phyloP scores from a whole-genome alignment of 2,888 invertebrate species.

The Frankliniella fusca region DNA sequence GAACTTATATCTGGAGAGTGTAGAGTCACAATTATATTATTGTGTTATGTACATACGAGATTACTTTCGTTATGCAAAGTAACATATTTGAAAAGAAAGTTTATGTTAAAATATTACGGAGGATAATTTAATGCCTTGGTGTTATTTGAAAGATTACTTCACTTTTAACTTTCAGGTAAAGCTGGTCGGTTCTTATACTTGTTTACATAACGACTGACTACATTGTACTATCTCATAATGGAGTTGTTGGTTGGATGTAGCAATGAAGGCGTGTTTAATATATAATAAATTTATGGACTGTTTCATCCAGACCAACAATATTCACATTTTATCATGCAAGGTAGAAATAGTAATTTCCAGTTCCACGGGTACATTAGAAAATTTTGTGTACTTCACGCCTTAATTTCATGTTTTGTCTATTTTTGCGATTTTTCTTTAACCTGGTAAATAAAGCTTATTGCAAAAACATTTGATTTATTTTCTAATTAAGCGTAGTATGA shows the following conservation, averaged over 20 bases:
- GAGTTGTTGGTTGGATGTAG: too few relatives aligned
- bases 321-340: conserved; percentile 11
- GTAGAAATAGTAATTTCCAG: conserved; percentile 14
- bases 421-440: conserved; percentile 23
- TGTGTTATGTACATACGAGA: conserved; percentile 16
- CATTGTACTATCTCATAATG: too few relatives aligned
- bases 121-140: conserved; percentile 1
- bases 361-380: conserved; percentile 1
- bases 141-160: conserved; percentile 6
- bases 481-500: too few relatives aligned
- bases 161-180: neutral
- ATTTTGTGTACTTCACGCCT: conserved; percentile 22
- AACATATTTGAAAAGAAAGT: neutral
- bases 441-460: conserved; percentile 10
- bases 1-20: conserved; percentile 8
- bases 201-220: neutral
- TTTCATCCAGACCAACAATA: too few relatives aligned
- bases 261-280: too few relatives aligned
- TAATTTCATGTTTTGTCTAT: conserved; percentile 20
- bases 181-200: neutral
- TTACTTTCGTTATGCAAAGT: conserved; percentile 8
- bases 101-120: neutral
- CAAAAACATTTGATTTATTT: neutral
- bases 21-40: conserved; percentile 19
- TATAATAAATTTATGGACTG: too few relatives aligned